These are phyloP conservation scores for Lepidocyrtinus sp. DNA, from an alignment of 2,888 invertebrate species.

Conservation along the genomic window DNA sequence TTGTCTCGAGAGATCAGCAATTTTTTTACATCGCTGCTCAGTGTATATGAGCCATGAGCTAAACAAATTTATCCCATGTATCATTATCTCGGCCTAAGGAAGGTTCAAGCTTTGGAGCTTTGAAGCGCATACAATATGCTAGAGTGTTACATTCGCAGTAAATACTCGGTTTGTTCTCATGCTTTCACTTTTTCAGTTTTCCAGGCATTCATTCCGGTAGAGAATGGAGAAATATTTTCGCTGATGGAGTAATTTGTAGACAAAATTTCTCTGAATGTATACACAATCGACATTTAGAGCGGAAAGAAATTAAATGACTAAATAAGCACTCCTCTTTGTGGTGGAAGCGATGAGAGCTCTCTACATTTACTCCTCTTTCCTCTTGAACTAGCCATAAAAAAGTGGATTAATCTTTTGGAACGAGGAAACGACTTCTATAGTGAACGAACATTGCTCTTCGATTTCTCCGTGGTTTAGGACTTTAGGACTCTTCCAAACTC, in stretches of 20 bases:
- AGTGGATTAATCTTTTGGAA: neutral
- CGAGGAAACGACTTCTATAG: too few species aligned
- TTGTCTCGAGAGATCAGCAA: conserved; percentile 53
- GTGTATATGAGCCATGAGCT: neutral
- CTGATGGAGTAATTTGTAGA: neutral
- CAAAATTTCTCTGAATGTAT: neutral
- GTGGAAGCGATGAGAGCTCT: neutral
- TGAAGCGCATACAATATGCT: too few species aligned
- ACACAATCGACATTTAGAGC: neutral
- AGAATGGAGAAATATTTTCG: too few species aligned
- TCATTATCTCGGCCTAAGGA: too few species aligned
- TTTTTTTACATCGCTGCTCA: conserved; percentile 22
- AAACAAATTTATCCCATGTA: conserved; percentile 25
- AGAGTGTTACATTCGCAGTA: too few species aligned
- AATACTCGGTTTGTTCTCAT: neutral
- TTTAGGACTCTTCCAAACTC: too few species aligned
- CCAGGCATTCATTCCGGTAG: too few species aligned
- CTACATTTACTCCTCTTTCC: neutral
- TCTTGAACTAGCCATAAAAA: neutral
- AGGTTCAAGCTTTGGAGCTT: too few species aligned
- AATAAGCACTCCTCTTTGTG: neutral
- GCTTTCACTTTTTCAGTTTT: neutral
- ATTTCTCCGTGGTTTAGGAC: too few species aligned
- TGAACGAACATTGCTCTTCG: too few species aligned
- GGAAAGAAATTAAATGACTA: neutral